Evolutionary conservation across 2,888 invertebrate genomes (phyloP), one percentile per base, ranked within the genome.

Genomic region (Epiblema foenella): DNA sequence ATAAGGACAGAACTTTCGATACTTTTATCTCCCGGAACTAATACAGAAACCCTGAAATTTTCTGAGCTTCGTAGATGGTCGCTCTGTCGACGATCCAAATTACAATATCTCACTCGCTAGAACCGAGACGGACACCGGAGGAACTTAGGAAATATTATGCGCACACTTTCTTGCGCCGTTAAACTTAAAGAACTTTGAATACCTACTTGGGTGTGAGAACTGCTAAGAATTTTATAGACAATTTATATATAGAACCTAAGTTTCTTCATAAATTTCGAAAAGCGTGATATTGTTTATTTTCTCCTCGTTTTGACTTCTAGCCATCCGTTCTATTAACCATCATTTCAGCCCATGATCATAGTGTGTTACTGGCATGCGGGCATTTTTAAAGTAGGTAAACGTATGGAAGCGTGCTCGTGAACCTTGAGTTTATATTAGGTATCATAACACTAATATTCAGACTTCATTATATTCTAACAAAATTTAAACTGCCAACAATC

Each of bases 51-150:
- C 58, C 33, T 2, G 46, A 46, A 42, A 17, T 2, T 49, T n/a
- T 51, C 37, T 20, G 37, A 51, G 49, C 49, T 59, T 62, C 54
- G 49, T 52, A 54, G 20, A 58, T 20, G 12, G 51, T 24, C 42
- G 42, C 33, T 2, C 42, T 42, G 39, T 58, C 15, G 39, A 20
- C 12, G 29, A 57, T 51, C 33, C 17, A 58, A 33, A 46, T 70
- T 65, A 60, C 46, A 69, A 52, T 69, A 70, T 70, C 60, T 60
- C 65, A 70, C 64, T 20, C 46, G 54, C 59, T 64, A 9, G 62
- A 49, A 24, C 33, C n/a, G 17, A 39, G 20, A 33, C 52, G 12
- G 52, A 52, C 33, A 46, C n/a, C 17, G 5, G 17, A 46, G 60
- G n/a, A 66, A 70, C 54, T 70, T 42, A 37, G 37, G 59, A 60